These are phyloP conservation scores for Cosmopolites sordidus DNA, from an alignment of 2,888 invertebrate genomes.

Conservation along the genomic window DNA sequence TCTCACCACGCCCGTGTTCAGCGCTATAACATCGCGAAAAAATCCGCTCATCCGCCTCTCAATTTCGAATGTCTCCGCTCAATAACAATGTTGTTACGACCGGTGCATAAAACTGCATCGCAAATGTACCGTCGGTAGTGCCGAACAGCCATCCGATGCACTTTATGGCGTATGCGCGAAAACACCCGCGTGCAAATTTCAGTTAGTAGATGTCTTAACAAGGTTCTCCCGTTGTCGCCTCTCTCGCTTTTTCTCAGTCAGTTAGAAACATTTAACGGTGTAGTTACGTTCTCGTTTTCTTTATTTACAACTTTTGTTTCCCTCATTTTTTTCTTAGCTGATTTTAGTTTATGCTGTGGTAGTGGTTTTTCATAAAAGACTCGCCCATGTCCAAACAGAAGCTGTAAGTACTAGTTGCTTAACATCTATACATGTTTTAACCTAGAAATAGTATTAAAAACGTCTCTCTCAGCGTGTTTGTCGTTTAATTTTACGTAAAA, in stretches of 20 bases:
- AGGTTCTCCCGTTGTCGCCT: conserved; percentile 7
- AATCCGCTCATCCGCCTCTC: conserved; percentile 2
- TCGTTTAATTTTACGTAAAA: too few species aligned
- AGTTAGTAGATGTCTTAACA: conserved; percentile 8
- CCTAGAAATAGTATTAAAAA: neutral
- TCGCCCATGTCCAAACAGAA: conserved; percentile 31
- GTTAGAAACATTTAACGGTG: conserved; percentile 16
- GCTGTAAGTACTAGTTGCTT: conserved; percentile 29
- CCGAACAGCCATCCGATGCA: conserved; percentile 4
- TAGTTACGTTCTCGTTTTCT: conserved; percentile 11
- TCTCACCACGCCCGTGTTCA: neutral
- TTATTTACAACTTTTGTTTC: conserved; percentile 1
- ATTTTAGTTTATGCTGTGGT: conserved; percentile 14
- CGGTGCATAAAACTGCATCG: conserved; percentile 4
- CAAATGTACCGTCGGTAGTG: neutral
- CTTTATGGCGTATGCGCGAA: conserved; percentile 15
- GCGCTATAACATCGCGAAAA: conserved; percentile 1
- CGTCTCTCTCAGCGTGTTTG: neutral
- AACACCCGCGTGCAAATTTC: conserved; percentile 22
- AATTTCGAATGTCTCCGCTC: neutral
- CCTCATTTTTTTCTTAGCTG: conserved; percentile 1
- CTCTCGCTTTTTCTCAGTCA: conserved; percentile 12
- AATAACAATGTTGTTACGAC: neutral
- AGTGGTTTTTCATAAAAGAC: conserved; percentile 14
- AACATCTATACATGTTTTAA: too few species aligned